Percentiles rank a stretch among this genome's conserved stretches.
phyloP scores from a whole-genome alignment of 2,797 vertebrate genomes.

The Sebastes hubbsi region DNA sequence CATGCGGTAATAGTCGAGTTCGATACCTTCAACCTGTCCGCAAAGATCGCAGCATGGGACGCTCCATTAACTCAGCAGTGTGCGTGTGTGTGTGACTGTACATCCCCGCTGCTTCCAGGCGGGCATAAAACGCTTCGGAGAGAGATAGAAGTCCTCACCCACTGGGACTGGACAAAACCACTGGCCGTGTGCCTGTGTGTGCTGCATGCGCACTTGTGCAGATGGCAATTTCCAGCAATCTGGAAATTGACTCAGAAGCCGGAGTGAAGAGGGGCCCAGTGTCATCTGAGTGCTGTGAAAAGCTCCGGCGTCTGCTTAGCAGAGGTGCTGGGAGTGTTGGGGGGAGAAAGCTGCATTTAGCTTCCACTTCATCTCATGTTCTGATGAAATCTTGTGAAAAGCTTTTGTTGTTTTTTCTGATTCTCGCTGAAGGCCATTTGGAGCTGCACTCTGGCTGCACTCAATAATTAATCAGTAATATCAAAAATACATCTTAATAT shows the following conservation, averaged over 20 bases:
- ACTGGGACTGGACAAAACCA: slow-evolving; percentile 42
- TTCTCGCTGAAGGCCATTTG: neutral
- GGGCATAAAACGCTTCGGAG: slow-evolving; percentile 44
- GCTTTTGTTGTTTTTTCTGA: slow-evolving; percentile 31
- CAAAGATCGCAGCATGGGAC: slow-evolving; percentile 58
- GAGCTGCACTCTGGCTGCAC: neutral
- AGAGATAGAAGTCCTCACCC: slow-evolving; percentile 25
- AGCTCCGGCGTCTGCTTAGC: slow-evolving; percentile 24
- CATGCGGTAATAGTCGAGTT: slow-evolving; percentile 45
- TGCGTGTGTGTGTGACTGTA: slow-evolving; percentile 45
- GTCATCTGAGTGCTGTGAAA: slow-evolving; percentile 32
- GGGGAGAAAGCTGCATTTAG: slow-evolving; percentile 47
- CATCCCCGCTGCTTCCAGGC: slow-evolving; percentile 64
- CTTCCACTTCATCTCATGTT: slow-evolving; percentile 28
- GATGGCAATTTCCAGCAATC: slow-evolving; percentile 41
- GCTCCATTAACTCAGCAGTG: slow-evolving; percentile 74
- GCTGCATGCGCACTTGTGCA: slow-evolving; percentile 4
- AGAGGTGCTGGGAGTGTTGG: slow-evolving; percentile 17
- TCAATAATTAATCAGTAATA: slow-evolving; percentile 19
- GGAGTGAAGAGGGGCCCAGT: neutral
- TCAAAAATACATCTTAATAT: neutral
- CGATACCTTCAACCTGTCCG: slow-evolving; percentile 60
- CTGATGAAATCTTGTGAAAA: slow-evolving; percentile 59
- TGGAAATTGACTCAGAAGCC: slow-evolving; percentile 32
- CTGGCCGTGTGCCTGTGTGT: slow-evolving; percentile 7